Base-by-base conservation (phyloP, 2,797 vertebrate species). In the Limnodromus scolopaceus region DNA sequence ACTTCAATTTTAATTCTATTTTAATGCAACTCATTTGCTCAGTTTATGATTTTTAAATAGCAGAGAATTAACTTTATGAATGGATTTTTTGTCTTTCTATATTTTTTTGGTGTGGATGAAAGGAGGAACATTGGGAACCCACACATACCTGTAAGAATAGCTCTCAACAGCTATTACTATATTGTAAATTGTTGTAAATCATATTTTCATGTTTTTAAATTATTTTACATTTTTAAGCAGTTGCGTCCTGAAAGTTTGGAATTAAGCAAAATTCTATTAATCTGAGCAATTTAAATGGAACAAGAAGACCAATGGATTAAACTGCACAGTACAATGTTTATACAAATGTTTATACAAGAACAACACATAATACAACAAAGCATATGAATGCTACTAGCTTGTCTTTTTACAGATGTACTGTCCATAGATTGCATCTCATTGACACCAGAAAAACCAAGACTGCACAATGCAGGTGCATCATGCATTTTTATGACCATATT, bases 181-280 rank as follows among this genome's bases (percentile, higher is more conserved):
- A 27, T n/a, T 0, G 1, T 30, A n/a, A 76, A 43, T 34, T 74
- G 7, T 12, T 66, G 38, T 12, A 51, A 87, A 49, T 53, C 0
- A 0, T 49, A 70, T 89, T 87, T 77, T 75, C 6, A 6, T 81
- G 18, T 79, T 58, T 75, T 75, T 24, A 25, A 11, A 55, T 3
- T 78, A 55, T 60, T 70, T 83, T 41, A 13, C 1, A 10, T 63
- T 87, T 92, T 85, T 51, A 13, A 5, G 41, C 3, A 11, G 6
- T 54, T 82, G 24, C 51, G 17, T 39, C 23, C 16, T n/a, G 27
- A 84, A 69, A 77, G 6, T 9, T 77, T 30, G 70, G 22, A 4
- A 30, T 57, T 84, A 74, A 66, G 6, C 1, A 85, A 66, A 51
- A 36, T 5, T 36, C 8, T 72, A 64, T 23, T 36, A 54, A 48